Evolutionary conservation across 2,113 vertebrate species (phyloP).

Genomic region (Notechis scutatus): DNA sequence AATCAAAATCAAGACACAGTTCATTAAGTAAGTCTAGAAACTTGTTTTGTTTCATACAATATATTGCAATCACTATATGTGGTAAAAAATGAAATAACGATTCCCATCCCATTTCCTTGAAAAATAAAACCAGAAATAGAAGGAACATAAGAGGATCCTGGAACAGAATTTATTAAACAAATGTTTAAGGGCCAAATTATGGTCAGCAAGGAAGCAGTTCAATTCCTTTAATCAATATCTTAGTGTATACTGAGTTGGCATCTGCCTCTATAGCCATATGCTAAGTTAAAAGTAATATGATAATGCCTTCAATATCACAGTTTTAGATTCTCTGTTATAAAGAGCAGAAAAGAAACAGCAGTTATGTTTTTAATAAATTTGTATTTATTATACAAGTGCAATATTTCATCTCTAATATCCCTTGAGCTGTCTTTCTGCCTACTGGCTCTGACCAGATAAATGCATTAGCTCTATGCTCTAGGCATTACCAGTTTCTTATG

Average conservation of each 20-base stretch:
- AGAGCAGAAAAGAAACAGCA: neutral
- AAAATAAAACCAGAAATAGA: conserved; percentile 30
- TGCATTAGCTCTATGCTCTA: neutral
- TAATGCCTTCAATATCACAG: neutral
- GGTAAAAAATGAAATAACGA: conserved; percentile 12
- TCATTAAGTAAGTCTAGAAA: neutral
- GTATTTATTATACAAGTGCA: neutral
- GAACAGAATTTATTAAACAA: neutral
- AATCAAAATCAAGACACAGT: neutral
- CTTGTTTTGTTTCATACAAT: neutral
- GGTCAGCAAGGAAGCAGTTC: neutral
- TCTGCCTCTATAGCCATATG: neutral
- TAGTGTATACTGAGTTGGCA: neutral
- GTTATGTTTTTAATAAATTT: neutral
- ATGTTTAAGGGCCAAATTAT: neutral
- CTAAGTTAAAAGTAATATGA: neutral
- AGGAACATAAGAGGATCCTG: neutral
- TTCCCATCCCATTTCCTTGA: conserved; percentile 6
- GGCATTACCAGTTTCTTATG: neutral
- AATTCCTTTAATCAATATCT: conserved; percentile 8
- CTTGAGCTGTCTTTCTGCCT: neutral
- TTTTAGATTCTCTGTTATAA: neutral
- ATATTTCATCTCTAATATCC: neutral
- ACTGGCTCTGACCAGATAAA: neutral
- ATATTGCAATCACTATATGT: neutral